Evolutionary conservation across 64 coral and sea anemone species (phyloP).

Genomic region (Exaiptasia diaphana): DNA sequence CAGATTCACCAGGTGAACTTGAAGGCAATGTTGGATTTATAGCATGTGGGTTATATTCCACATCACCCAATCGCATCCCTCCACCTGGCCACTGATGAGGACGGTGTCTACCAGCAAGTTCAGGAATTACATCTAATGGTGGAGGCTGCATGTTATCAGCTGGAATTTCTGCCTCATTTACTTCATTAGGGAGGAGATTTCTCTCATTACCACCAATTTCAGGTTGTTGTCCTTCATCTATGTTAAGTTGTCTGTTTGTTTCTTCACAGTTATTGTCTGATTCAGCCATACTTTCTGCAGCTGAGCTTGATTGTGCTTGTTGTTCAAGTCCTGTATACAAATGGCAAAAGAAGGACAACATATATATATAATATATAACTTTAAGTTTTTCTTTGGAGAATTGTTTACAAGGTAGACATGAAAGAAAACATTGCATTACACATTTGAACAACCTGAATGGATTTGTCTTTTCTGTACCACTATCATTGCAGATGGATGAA

Average conservation of each 20-base stretch:
- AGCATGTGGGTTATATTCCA: slow-evolving; percentile 66
- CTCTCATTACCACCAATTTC: background rate
- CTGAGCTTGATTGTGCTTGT: background rate
- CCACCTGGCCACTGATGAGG: slow-evolving; percentile 53
- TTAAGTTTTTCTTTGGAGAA: too few species aligned
- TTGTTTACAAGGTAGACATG: too few species aligned
- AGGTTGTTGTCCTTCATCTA: background rate
- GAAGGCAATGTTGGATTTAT: slow-evolving; percentile 55
- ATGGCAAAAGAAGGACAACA: too few species aligned
- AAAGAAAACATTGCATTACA: too few species aligned
- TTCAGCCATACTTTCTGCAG: background rate
- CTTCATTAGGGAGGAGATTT: background rate
- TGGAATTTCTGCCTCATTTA: background rate
- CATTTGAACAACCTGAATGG: too few species aligned
- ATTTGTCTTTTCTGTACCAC: slow-evolving; percentile 37
- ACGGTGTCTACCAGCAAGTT: background rate
- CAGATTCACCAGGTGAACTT: slow-evolving; percentile 58
- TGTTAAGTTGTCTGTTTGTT: background rate
- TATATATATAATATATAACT: too few species aligned
- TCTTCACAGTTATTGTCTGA: too few species aligned
- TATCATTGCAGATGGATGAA: background rate
- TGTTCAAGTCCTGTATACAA: too few species aligned
- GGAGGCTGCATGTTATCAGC: slow-evolving; percentile 15
- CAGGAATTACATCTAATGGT: slow-evolving; percentile 7
- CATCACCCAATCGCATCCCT: slow-evolving; percentile 60